These are phyloP conservation scores for Bembecia ichneumoniformis DNA, from an alignment of 2,888 invertebrate genomes.

Conservation along the genomic window DNA sequence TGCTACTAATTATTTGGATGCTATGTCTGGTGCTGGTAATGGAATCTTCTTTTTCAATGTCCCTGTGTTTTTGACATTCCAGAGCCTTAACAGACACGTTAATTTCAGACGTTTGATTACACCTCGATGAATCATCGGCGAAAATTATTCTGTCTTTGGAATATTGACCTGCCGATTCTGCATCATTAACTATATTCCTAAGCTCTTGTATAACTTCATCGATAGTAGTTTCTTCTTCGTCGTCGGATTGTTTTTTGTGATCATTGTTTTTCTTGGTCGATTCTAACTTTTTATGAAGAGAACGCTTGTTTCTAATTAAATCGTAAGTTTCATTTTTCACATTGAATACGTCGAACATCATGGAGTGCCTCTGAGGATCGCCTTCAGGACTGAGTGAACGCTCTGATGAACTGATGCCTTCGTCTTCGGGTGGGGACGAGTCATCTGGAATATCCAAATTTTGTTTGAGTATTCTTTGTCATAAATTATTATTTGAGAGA, in stretches of 20 bases:
- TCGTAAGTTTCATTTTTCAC: slow-evolving; percentile 72
- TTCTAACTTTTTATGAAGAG: slow-evolving; percentile 51
- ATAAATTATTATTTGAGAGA: not conserved
- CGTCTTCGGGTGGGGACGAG: slow-evolving; percentile 87
- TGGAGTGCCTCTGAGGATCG: slow-evolving; percentile 72
- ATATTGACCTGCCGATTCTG: slow-evolving; percentile 80
- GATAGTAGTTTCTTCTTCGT: slow-evolving; percentile 85
- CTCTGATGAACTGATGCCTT: slow-evolving; percentile 90
- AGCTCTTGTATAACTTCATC: slow-evolving; percentile 90
- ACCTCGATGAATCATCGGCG: slow-evolving; percentile 43
- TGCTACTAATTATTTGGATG: slow-evolving; percentile 59
- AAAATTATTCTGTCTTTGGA: slow-evolving; percentile 49
- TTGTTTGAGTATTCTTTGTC: not conserved
- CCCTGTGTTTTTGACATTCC: slow-evolving; percentile 43
- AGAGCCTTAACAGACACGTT: slow-evolving; percentile 44
- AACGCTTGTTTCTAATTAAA: slow-evolving; percentile 55
- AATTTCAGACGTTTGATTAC: slow-evolving; percentile 56
- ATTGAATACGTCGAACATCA: slow-evolving; percentile 75
- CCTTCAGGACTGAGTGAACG: slow-evolving; percentile 83
- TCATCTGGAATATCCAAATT: slow-evolving; percentile 57
- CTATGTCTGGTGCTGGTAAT: slow-evolving; percentile 68
- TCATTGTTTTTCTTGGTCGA: slow-evolving; percentile 32
- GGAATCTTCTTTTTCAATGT: slow-evolving; percentile 64
- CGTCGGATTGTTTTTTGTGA: slow-evolving; percentile 65
- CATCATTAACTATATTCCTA: slow-evolving; percentile 87